Evolutionary conservation across 2,797 vertebrate genomes (phyloP).

Genomic region (Artibeus lituratus): DNA sequence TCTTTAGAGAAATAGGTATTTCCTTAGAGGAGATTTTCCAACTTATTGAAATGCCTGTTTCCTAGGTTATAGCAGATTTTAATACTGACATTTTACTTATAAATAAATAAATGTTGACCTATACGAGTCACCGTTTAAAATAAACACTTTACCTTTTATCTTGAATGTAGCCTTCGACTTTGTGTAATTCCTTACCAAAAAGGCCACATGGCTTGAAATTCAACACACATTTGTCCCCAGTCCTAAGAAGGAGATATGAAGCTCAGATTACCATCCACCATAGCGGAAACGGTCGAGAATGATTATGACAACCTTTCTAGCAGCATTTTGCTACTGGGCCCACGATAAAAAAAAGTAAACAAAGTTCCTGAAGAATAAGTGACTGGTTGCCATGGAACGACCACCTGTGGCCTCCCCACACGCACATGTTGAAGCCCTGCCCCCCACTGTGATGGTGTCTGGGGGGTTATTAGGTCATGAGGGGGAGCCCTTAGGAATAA

Average conservation of each 20-base stretch:
- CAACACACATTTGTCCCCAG: slow-evolving; percentile 94
- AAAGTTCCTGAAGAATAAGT: neutral
- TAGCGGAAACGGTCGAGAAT: neutral
- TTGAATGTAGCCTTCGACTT: slow-evolving; percentile 97
- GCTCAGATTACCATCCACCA: slow-evolving; percentile 31
- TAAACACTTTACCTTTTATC: slow-evolving; percentile 92
- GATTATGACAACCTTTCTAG: neutral
- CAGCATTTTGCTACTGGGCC: neutral
- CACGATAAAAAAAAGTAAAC: neutral
- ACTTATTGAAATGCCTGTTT: neutral
- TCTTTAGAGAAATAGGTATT: neutral
- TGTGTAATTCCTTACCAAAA: slow-evolving; percentile 98
- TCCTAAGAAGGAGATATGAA: slow-evolving; percentile 85
- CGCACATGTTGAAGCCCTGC: neutral
- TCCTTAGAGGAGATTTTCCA: neutral
- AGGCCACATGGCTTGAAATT: slow-evolving; percentile 96
- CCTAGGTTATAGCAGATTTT: neutral
- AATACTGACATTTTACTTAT: neutral
- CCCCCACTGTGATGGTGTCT: fast-evolving
- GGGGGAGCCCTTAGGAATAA: neutral
- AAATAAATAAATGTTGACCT: neutral
- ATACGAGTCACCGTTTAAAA: neutral
- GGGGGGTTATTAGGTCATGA: neutral
- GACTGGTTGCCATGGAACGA: neutral
- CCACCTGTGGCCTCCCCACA: neutral